Evolutionary conservation across 2,113 vertebrate species (phyloP).

Genomic region (Hoplias malabaricus): DNA sequence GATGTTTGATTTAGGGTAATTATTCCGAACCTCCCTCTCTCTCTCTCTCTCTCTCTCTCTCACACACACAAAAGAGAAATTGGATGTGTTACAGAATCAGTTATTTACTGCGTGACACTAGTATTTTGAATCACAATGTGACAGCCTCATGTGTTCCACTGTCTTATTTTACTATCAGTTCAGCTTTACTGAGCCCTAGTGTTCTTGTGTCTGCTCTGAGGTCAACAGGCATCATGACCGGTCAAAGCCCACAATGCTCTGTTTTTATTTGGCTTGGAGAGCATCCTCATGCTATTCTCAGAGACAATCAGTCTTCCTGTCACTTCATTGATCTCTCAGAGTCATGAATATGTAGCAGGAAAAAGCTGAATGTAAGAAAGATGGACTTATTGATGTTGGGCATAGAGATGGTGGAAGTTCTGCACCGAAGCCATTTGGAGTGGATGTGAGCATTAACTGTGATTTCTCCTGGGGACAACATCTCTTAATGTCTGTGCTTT

Average conservation of each 20-base stretch:
- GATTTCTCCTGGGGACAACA: neutral
- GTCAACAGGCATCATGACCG: neutral
- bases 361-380: slow-evolving; percentile 42
- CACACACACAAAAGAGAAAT: too few relatives aligned
- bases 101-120: too few relatives aligned
- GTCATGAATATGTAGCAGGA: slow-evolving; percentile 70
- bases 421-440: slow-evolving; percentile 54
- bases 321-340: slow-evolving; percentile 66
- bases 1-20: too few relatives aligned
- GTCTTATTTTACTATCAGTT: too few relatives aligned
- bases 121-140: too few relatives aligned
- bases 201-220: neutral
- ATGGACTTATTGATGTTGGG: slow-evolving; percentile 54
- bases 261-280: neutral
- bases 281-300: slow-evolving; percentile 28
- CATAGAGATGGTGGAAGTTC: slow-evolving; percentile 58
- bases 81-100: too few relatives aligned
- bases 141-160: too few relatives aligned
- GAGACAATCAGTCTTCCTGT: slow-evolving; percentile 71
- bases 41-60: too few relatives aligned
- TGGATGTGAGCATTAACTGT: neutral
- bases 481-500: neutral
- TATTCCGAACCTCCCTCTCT: too few relatives aligned
- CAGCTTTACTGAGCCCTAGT: too few relatives aligned
- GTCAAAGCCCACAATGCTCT: neutral